These are phyloP conservation scores for Icerya purchasi DNA, from an alignment of 2,888 invertebrate genomes.

Conservation along the genomic window DNA sequence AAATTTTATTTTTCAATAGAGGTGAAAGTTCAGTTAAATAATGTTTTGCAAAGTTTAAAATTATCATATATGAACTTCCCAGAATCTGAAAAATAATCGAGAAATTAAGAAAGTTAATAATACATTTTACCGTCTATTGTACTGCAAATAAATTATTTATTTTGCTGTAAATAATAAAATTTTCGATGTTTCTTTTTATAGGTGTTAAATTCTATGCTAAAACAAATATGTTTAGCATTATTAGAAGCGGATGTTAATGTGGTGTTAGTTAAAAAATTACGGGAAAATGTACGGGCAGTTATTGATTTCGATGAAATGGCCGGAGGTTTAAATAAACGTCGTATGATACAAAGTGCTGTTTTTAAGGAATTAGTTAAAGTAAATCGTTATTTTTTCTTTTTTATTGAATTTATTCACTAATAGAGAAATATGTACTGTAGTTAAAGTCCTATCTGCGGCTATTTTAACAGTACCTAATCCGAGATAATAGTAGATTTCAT, in stretches of 20 bases:
- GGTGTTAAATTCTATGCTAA: conserved; percentile 97
- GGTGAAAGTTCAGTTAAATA: no score
- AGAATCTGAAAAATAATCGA: no score
- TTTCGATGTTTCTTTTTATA: conserved; percentile 25
- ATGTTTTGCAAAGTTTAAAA: no score
- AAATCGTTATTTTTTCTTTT: no score
- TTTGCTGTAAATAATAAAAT: background rate
- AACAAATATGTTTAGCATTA: conserved; percentile 92
- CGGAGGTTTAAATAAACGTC: conserved; percentile 86
- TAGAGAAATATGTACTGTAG: no score
- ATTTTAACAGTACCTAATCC: no score
- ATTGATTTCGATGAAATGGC: conserved; percentile 99
- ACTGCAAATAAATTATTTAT: background rate
- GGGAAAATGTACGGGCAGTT: conserved; percentile 90
- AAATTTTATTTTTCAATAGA: no score
- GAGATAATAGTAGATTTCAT: no score
- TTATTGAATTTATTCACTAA: no score
- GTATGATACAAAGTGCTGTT: conserved; percentile 97
- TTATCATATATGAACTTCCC: no score
- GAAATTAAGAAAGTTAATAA: background rate
- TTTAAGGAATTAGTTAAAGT: conserved; percentile 95
- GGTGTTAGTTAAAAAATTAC: conserved; percentile 74
- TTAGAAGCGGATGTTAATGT: conserved; percentile 96
- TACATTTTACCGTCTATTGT: conserved; percentile 18
- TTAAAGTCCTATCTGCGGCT: no score